Evolutionary conservation across 1,140 invertebrate species (phyloP), one percentile per base, ranked within the genome.

Genomic region (Drosophila kepulauana): DNA sequence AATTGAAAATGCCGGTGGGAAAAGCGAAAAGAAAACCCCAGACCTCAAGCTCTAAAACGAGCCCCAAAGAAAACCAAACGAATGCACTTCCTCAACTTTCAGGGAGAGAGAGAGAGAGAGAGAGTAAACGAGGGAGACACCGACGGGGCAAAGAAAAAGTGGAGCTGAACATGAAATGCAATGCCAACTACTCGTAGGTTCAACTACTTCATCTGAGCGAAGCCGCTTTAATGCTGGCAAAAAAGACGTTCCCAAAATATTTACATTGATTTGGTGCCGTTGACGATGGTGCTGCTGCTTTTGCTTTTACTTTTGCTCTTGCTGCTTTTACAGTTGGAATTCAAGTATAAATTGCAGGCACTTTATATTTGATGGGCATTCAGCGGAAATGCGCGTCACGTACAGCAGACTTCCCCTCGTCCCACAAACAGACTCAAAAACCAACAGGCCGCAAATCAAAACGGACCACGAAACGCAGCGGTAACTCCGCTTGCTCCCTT

Each of bases 311-410:
- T 11, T 6, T 15, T 28, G 25, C 11, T 61, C 7, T 33, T 58
- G 28, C 59, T 57, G 64, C 68, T 68, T 56, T 61, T 61, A 68
- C 64, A 68, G 64, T 56, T 35, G 64, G 56, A 74, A 80, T 79
- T 87, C 67, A 86, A 86, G 69, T 87, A 88, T 87, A 87, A 87
- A 87, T 88, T 87, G 82, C 82, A 75, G 77, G 79, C 82, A 87
- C 82, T 87, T 87, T 87, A 79, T 70, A 78, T 88, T 88, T 87
- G 82, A 87, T 87, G 86, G 82, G 77, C 79, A 74, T 52, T 56
- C 64, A 77, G 84, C 79, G 82, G 66, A 87, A 87, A 87, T 87
- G 84, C 79, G 72, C 82, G 84, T 87, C 82, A 87, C 82, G 82
- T 87, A 87, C 78, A 86, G 54, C 45, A 25, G 20, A 25, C 20